phyloP scores from a whole-genome alignment of 2,888 invertebrate species.

The Eupithecia tripunctaria region DNA sequence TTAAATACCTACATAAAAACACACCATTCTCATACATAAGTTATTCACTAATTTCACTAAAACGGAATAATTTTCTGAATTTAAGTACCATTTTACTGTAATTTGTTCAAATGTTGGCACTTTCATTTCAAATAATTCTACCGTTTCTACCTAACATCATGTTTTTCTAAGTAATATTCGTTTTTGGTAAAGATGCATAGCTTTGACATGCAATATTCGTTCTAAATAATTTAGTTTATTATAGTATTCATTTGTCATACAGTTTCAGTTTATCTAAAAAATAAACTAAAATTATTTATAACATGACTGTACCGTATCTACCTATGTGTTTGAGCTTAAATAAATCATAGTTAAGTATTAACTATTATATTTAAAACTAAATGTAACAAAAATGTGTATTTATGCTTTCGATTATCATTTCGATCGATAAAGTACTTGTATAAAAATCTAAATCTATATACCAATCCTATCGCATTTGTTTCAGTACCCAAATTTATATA shows the following conservation, averaged over 20 bases:
- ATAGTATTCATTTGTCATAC: not conserved
- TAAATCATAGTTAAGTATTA: not conserved
- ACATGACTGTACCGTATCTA: not conserved
- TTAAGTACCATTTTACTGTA: slow-evolving; percentile 16
- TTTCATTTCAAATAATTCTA: slow-evolving; percentile 7
- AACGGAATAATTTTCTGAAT: slow-evolving; percentile 15
- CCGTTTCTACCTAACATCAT: not conserved
- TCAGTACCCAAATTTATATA: not conserved
- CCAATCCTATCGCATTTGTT: not conserved
- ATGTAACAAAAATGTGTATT: not conserved
- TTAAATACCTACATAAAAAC: not conserved
- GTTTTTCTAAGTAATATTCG: not conserved
- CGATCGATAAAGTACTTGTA: not conserved
- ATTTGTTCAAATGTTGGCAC: slow-evolving; percentile 32
- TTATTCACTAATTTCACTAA: slow-evolving; percentile 15
- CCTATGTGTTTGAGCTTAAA: not conserved
- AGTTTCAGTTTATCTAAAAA: not conserved
- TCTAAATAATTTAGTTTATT: not conserved
- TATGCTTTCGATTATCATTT: not conserved
- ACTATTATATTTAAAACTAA: not conserved
- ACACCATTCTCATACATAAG: not conserved
- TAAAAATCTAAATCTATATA: not conserved
- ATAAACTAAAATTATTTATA: not conserved
- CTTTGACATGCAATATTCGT: not conserved
- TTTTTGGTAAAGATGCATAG: not conserved